These are phyloP conservation scores for Alectura lathami DNA, from an alignment of 2,113 vertebrate genomes.

Conservation along the genomic window DNA sequence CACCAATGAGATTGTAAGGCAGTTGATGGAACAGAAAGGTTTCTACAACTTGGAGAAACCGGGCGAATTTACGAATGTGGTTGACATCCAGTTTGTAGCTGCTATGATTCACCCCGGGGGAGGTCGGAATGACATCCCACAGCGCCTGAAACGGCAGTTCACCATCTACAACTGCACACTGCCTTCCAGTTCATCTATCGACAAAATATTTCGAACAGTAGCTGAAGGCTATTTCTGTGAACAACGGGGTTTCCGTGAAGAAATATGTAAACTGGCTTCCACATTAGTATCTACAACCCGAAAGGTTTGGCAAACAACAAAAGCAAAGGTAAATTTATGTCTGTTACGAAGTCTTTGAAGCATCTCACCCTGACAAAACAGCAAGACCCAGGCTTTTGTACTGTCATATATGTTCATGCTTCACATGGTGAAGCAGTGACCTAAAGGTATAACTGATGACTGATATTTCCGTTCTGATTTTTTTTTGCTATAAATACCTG, in stretches of 20 bases:
- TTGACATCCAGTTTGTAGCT: conserved; percentile 83
- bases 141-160: conserved; percentile 87
- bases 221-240: conserved; percentile 84
- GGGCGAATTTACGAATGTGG: conserved; percentile 81
- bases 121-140: conserved; percentile 85
- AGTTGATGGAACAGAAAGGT: conserved; percentile 87
- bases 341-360: neutral
- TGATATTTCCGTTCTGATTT: neutral
- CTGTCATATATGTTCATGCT: fast-evolving
- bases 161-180: conserved; percentile 84
- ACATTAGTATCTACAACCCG: conserved; percentile 79
- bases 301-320: conserved; percentile 83
- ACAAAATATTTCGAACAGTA: conserved; percentile 83
- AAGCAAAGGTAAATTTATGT: conserved; percentile 77
- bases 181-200: conserved; percentile 84
- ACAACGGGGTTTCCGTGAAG: conserved; percentile 73
- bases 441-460: neutral
- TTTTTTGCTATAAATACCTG: neutral
- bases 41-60: conserved; percentile 87
- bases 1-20: conserved; percentile 88
- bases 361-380: neutral
- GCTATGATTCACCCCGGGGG: conserved; percentile 89
- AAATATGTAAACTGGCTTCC: conserved; percentile 74
- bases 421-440: neutral
- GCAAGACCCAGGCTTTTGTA: neutral